phyloP scores from a whole-genome alignment of 2,797 vertebrate species.

The Xiphophorus birchmanni region DNA sequence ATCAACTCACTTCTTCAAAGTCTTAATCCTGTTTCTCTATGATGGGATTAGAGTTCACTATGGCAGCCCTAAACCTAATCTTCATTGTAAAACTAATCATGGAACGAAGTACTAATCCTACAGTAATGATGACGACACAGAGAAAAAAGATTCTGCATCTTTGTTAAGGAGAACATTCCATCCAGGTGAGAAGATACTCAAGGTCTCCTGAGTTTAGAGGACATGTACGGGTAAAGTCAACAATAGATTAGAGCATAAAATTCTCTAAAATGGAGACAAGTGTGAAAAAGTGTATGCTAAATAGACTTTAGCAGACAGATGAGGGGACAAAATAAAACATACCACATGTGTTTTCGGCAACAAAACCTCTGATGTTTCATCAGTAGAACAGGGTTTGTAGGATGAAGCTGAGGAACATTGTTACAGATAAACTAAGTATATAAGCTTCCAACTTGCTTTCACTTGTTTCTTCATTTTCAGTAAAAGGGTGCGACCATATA shows the following conservation, averaged over 20 bases:
- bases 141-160: neutral
- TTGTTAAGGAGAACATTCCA: constrained; percentile 6
- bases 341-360: constrained; percentile 51
- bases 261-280: constrained; percentile 43
- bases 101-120: neutral
- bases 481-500: neutral
- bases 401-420: constrained; percentile 6
- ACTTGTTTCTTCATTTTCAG: constrained; percentile 15
- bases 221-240: constrained; percentile 38
- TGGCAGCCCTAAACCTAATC: neutral
- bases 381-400: neutral
- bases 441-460: constrained; percentile 31
- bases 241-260: constrained; percentile 54
- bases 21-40: neutral
- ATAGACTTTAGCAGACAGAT: constrained; percentile 28
- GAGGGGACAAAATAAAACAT: constrained; percentile 65
- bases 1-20: neutral
- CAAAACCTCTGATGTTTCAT: constrained; percentile 39
- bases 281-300: constrained; percentile 28
- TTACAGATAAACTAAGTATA: constrained; percentile 37
- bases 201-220: constrained; percentile 40
- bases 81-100: neutral
- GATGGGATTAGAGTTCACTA: neutral
- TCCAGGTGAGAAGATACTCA: constrained; percentile 7
- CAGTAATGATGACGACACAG: neutral